A percentile compares a stretch with the other conserved stretches of the same genome.
Evolutionary conservation across 2,113 vertebrate genomes (phyloP).

Genomic region (Nyctereutes procyonoides): DNA sequence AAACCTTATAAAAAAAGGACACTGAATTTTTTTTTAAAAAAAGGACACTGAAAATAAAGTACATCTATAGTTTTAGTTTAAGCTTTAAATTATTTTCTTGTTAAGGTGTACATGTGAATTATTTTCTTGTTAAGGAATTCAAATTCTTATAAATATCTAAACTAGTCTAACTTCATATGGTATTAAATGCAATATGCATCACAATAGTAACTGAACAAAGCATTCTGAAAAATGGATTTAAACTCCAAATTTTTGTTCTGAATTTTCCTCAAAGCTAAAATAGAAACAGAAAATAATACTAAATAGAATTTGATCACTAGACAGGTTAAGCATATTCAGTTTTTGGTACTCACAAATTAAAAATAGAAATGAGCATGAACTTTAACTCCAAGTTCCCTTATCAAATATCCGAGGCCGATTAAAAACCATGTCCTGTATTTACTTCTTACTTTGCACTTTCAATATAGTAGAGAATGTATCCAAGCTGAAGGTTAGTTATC

Average conservation of each 20-base stretch:
- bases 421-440: conserved; percentile 56
- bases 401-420: conserved; percentile 52
- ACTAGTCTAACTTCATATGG: neutral
- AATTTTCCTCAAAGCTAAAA: conserved; percentile 37
- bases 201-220: neutral
- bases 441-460: conserved; percentile 49
- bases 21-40: too few species aligned
- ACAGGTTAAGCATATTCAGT: conserved; percentile 45
- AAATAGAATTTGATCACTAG: conserved; percentile 15
- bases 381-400: conserved; percentile 60
- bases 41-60: neutral
- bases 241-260: neutral
- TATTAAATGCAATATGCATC: neutral
- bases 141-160: conserved; percentile 16
- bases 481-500: conserved; percentile 18
- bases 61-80: neutral
- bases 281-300: neutral
- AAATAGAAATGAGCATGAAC: conserved; percentile 58
- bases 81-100: neutral
- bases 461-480: conserved; percentile 21
- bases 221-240: conserved; percentile 1
- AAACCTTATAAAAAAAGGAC: neutral
- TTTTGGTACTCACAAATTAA: conserved; percentile 58
- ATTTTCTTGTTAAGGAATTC: neutral
- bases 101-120: neutral